Conservation (phyloP, 1,140 invertebrate species). For the Coptotermes formosanus region DNA sequence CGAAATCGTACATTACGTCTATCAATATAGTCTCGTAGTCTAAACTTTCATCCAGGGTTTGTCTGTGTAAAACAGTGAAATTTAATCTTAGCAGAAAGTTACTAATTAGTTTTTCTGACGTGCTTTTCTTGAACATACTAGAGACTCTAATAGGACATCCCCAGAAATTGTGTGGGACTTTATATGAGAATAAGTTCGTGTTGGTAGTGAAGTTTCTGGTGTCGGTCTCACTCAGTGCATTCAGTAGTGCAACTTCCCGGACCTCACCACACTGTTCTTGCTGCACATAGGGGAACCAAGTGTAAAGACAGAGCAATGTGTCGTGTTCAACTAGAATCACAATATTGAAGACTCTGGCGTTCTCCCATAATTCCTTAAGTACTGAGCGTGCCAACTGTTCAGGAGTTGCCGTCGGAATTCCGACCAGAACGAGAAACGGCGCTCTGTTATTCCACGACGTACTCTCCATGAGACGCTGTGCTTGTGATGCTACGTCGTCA, state of each 20-base stretch:
- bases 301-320: neutral
- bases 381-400: neutral
- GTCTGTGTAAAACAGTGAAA: neutral
- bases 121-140: neutral
- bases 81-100: neutral
- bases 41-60: neutral
- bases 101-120: neutral
- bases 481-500: neutral
- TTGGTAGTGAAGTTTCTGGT: neutral
- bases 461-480: neutral
- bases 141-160: neutral
- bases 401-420: neutral
- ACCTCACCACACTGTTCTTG: neutral
- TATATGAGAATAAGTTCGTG: neutral
- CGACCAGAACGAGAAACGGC: neutral
- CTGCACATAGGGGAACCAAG: neutral
- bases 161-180: neutral
- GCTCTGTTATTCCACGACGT: neutral
- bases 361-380: neutral
- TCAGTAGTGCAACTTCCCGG: neutral
- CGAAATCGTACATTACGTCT: neutral
- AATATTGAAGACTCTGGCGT: neutral
- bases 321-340: neutral
- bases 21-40: too few species aligned
- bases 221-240: neutral